Conservation (phyloP, 2,113 vertebrate genomes). For the Corythornis cristatus region DNA sequence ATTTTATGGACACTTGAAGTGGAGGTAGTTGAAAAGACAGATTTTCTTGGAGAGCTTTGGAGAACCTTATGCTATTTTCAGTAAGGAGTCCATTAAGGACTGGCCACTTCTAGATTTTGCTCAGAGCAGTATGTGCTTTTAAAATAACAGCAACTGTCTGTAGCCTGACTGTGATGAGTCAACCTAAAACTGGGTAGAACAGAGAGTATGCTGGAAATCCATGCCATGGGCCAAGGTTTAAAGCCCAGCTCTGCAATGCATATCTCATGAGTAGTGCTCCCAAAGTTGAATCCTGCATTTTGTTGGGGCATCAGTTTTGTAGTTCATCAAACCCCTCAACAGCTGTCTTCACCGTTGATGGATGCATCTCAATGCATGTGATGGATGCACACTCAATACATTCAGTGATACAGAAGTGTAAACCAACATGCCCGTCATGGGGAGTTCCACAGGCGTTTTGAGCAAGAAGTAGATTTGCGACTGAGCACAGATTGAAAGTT, state of each 20-base stretch:
- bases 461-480: background rate
- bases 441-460: background rate
- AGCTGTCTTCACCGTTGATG: background rate
- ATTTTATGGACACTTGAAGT: background rate
- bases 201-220: background rate
- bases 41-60: background rate
- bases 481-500: background rate
- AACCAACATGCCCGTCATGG: rapidly evolving
- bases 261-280: background rate
- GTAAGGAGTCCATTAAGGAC: background rate
- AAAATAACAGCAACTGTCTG: background rate
- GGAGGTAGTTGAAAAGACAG: background rate
- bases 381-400: background rate
- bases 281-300: background rate
- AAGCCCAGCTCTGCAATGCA: background rate
- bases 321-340: background rate
- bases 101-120: background rate
- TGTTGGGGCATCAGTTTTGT: background rate
- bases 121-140: background rate
- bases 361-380: too few species aligned
- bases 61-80: background rate
- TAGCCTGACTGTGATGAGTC: background rate
- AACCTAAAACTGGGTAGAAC: background rate
- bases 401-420: background rate
- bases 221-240: background rate